These are phyloP conservation scores for Poecilia picta DNA, from an alignment of 2,797 vertebrate genomes.

Conservation along the genomic window DNA sequence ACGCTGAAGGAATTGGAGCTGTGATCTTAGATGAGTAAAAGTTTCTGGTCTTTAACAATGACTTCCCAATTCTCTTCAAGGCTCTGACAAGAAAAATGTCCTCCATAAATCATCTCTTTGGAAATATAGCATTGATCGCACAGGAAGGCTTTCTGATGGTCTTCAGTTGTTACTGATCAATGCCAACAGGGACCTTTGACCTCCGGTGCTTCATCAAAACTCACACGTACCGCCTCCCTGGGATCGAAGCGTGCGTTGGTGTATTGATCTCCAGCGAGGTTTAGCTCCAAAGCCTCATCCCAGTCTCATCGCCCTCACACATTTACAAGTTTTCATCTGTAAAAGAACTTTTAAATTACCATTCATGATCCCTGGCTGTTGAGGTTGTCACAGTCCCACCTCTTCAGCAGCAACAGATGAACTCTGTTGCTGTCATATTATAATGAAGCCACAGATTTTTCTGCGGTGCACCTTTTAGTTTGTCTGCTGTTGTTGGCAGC, in stretches of 20 bases:
- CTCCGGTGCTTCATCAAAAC: slow-evolving; percentile 59
- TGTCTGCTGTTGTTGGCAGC: slow-evolving; percentile 66
- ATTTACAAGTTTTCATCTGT: slow-evolving; percentile 42
- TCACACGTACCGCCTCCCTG: slow-evolving; percentile 6
- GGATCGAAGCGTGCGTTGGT: slow-evolving; percentile 33
- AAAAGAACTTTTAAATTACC: slow-evolving; percentile 35
- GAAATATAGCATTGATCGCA: slow-evolving; percentile 42
- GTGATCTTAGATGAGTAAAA: not conserved
- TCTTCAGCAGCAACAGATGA: slow-evolving; percentile 33
- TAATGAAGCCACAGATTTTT: slow-evolving; percentile 58
- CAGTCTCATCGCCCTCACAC: slow-evolving; percentile 5
- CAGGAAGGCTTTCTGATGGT: slow-evolving; percentile 38
- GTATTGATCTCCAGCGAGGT: slow-evolving; percentile 37
- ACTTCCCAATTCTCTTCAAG: slow-evolving; percentile 9
- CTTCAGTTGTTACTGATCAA: slow-evolving; percentile 57
- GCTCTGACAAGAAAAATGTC: slow-evolving; percentile 44
- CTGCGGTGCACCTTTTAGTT: slow-evolving; percentile 57
- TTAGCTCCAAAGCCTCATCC: slow-evolving; percentile 7
- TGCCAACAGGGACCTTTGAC: slow-evolving; percentile 60
- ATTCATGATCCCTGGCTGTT: slow-evolving; percentile 43
- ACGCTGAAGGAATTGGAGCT: not conserved
- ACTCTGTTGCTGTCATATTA: slow-evolving; percentile 35
- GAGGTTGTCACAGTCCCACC: slow-evolving; percentile 13
- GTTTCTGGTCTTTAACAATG: not conserved
- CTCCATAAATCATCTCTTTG: slow-evolving; percentile 35